These are phyloP conservation scores for Sus scrofa DNA, from an alignment of 2,113 vertebrate species.

Conservation along the genomic window T2T-Sscrofa CM000827.6:100314501-100315000, in stretches of 20 bases:
- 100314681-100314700: neutral
- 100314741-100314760: neutral
- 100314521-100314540: neutral
- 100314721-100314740: neutral
- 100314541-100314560: neutral
- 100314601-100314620: neutral
- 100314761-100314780: neutral
- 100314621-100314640: neutral
- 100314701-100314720: neutral
- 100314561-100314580: neutral
- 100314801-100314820: neutral
- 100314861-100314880: neutral
- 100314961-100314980: neutral
- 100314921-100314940: neutral
- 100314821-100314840: neutral
- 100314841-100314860: neutral
- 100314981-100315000: neutral
- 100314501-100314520: neutral
- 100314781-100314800: neutral
- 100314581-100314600: neutral
- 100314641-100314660: neutral
- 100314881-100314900: neutral
- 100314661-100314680: neutral
- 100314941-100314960: neutral
- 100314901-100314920: neutral